phyloP scores from a whole-genome alignment of 2,888 invertebrate genomes.

The Torymus auratus region DNA sequence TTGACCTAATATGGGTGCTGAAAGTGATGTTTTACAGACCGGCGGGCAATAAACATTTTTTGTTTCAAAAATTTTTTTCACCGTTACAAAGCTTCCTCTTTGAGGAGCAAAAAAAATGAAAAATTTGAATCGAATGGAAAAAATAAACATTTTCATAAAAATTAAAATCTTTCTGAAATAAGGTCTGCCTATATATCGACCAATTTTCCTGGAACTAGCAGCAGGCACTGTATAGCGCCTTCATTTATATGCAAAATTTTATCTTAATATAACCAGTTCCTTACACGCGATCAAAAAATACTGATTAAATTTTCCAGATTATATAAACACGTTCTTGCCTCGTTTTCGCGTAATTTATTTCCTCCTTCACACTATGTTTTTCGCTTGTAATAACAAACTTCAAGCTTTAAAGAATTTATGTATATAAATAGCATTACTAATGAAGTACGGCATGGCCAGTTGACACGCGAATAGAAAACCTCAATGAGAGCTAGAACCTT shows the following conservation, averaged over 20 bases:
- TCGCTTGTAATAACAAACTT: background rate
- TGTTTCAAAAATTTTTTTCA: no score
- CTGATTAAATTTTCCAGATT: background rate
- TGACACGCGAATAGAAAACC: no score
- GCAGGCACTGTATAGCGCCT: background rate
- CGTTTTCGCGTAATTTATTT: background rate
- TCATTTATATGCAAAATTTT: constrained; percentile 13
- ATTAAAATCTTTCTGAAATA: background rate
- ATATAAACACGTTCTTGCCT: background rate
- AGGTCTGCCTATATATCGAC: background rate
- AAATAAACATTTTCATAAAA: background rate
- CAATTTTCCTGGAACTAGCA: background rate
- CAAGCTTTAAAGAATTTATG: no score
- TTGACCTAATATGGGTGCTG: no score
- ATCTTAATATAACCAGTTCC: background rate
- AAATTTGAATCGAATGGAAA: no score
- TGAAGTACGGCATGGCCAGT: no score
- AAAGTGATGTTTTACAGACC: no score
- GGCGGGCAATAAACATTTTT: no score
- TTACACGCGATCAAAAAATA: background rate
- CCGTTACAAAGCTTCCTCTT: no score
- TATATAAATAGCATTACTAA: no score
- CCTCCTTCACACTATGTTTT: background rate
- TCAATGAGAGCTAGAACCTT: no score
- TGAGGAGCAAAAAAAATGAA: no score